These are phyloP conservation scores for Etheostoma spectabile DNA, from an alignment of 2,113 vertebrate species.

Conservation along the genomic window DNA sequence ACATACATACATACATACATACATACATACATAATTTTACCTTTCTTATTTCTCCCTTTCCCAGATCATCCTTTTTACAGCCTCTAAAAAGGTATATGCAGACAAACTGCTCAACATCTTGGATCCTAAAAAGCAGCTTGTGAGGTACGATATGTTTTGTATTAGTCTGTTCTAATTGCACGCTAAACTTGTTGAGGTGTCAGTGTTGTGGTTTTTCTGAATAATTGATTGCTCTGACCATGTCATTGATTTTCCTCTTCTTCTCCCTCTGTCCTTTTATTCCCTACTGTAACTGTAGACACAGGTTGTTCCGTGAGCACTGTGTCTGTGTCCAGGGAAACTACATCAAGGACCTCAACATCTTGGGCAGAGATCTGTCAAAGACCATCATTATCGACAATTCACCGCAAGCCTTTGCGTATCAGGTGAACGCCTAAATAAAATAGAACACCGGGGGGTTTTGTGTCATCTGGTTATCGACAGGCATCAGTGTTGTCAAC, in stretches of 20 bases:
- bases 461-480: background rate
- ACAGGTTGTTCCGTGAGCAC: constrained; percentile 98
- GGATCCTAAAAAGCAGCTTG: constrained; percentile 98
- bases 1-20: too few relatives aligned
- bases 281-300: constrained; percentile 81
- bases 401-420: constrained; percentile 99
- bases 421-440: constrained; percentile 88
- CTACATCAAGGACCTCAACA: constrained; percentile 99
- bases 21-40: too few relatives aligned
- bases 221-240: constrained; percentile 68
- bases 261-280: constrained; percentile 31
- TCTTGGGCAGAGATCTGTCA: constrained; percentile 98
- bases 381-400: constrained; percentile 99
- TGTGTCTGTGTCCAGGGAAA: constrained; percentile 99
- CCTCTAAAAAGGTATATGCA: constrained; percentile 99
- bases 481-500: background rate
- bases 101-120: constrained; percentile 99
- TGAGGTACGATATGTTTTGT: constrained; percentile 86
- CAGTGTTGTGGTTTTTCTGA: constrained; percentile 65
- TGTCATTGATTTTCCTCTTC: constrained; percentile 48
- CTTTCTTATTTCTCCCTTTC: background rate
- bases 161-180: background rate
- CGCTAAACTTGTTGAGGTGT: constrained; percentile 47
- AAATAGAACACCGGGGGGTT: background rate
- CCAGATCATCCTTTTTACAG: constrained; percentile 99